Evolutionary conservation across 2,113 vertebrate species (phyloP).

Genomic region (Prietella phreatophila): DNA sequence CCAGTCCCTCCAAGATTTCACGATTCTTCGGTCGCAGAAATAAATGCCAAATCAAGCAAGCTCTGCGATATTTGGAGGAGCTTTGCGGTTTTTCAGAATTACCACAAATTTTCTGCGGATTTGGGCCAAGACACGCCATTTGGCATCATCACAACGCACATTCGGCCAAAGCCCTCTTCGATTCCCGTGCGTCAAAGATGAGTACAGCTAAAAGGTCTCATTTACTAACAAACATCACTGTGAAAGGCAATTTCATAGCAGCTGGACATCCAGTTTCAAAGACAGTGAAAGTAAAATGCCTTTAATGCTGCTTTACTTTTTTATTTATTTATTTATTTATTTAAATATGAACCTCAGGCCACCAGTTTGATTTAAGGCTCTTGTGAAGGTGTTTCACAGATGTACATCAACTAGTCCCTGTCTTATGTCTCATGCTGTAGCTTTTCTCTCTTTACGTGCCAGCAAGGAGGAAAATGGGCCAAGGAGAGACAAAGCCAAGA

Average conservation of each 20-base stretch:
- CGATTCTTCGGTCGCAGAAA: too few species aligned
- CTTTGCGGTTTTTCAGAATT: too few species aligned
- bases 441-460: slow-evolving; percentile 55
- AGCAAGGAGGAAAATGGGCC: slow-evolving; percentile 66
- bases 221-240: too few species aligned
- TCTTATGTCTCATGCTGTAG: slow-evolving; percentile 47
- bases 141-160: too few species aligned
- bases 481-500: slow-evolving; percentile 59
- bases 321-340: not conserved
- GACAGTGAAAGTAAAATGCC: not conserved
- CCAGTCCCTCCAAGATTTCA: too few species aligned
- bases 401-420: slow-evolving; percentile 4
- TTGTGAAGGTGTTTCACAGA: not conserved
- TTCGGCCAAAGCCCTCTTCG: too few species aligned
- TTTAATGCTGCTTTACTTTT: not conserved
- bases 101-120: too few species aligned
- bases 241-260: not conserved
- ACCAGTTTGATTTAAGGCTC: slow-evolving; percentile 29
- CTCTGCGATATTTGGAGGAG: too few species aligned
- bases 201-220: too few species aligned
- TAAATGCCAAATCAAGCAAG: too few species aligned
- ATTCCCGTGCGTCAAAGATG: too few species aligned
- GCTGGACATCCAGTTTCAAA: not conserved
- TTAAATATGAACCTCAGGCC: not conserved
- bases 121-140: too few species aligned